Base-by-base conservation (phyloP, 1,140 invertebrate genomes). In the Trypoxylus dichotomus region DNA sequence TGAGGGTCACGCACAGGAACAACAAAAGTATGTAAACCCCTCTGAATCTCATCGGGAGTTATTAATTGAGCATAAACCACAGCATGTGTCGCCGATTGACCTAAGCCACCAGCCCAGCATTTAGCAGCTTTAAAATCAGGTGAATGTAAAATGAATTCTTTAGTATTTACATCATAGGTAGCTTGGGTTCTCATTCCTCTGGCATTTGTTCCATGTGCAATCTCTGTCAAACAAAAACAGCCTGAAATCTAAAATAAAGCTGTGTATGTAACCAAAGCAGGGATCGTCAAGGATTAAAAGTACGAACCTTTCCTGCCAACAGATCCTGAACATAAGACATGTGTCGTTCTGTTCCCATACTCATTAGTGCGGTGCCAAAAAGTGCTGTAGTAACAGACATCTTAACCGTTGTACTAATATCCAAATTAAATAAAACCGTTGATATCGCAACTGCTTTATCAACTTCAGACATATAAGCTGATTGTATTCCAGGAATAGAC, bases 111-210 rank as follows among this genome's bases (percentile, higher is more conserved):
- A 81, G 93, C 90, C 97, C 97, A 99, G 87, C 95, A 97, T 90
- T 99, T 99, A 43, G 95, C 94, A 19, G 96, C 95, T 87, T 98
- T 94, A 88, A 98, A 95, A 86, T 96, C 94, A 0, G 97, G 96
- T 0, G 96, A 94, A 85, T 98, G 91, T 11, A 99, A 87, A 29
- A 98, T 89, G 87, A 98, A 98, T 84, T 92, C 90, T 87, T 94
- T 87, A 2, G 90, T 92, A 25, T 87, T 86, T 0, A 91, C 88
- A 86, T 98, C 94, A 86, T 95, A 99, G 0, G 91, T 96, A 2
- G 97, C 97, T n/a, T 91, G 95, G 0, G 97, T 98, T 80, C 93
- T 90, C 89, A 98, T 94, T 37, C 92, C 92, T 82, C 95, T 96
- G 3, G 95, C 95, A 86, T 99, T 98, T 27, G 95, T 96, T 0